A percentile compares a stretch with the other conserved stretches of the same genome.
phyloP scores from a whole-genome alignment of 2,113 vertebrate species.

The Jacana jacana region DNA sequence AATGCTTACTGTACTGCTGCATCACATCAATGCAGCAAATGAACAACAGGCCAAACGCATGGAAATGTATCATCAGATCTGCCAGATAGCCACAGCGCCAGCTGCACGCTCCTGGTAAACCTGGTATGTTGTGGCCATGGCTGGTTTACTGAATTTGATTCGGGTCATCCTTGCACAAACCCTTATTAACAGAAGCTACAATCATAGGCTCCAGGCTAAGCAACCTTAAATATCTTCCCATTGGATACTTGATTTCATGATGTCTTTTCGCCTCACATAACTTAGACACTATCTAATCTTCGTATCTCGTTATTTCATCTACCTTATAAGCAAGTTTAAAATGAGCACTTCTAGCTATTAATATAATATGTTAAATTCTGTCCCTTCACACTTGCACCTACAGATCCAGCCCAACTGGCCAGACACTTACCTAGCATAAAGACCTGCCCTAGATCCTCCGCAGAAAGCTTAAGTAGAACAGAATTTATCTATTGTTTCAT shows the following conservation, averaged over 20 bases:
- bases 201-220: not conserved
- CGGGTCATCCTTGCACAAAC: not conserved
- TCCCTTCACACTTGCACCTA: not conserved
- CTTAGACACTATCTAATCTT: not conserved
- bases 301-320: not conserved
- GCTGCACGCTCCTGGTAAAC: not conserved
- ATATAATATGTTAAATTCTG: not conserved
- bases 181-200: not conserved
- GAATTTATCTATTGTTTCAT: not conserved
- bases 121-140: not conserved
- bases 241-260: not conserved
- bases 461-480: not conserved
- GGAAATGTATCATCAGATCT: not conserved
- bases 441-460: not conserved
- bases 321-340: not conserved
- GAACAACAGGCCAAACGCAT: not conserved
- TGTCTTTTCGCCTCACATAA: not conserved
- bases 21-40: not conserved
- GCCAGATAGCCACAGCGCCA: rapidly evolving
- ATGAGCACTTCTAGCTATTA: not conserved
- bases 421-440: not conserved
- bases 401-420: not conserved
- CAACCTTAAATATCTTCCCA: not conserved
- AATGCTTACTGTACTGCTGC: not conserved
- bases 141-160: not conserved